Evolutionary conservation across 2,113 vertebrate species (phyloP), one percentile per base, ranked within the genome.

Genomic region (Casuarius casuarius): DNA sequence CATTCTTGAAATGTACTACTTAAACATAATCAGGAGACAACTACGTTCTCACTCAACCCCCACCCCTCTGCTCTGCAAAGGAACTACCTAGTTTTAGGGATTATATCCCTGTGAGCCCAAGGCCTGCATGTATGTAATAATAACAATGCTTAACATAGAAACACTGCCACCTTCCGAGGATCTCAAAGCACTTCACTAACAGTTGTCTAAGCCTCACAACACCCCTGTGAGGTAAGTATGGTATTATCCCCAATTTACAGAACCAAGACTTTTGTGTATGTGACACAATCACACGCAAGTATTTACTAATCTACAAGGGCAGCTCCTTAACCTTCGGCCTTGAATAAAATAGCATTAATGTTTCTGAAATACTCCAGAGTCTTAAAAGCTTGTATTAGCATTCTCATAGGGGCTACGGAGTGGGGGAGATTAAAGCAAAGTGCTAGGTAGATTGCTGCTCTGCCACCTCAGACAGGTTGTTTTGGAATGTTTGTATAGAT

Each of bases 401-500:
- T 31, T 6, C 8, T 56, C 22, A 71, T 66, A 54, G 40, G n/a
- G 19, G 40, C 48, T 85, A 85, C 49, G 61, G 61, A 75, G 49
- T 54, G 62, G 77, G 78, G 46, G 38, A 28, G 54, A 95, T 97
- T 97, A 99, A 92, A 99, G 98, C 96, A 99, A 95, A 56, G 98
- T 97, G 85, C 98, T 99, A 74, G 99, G 97, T 94, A 99, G 98
- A 95, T 98, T 99, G 95, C 97, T 99, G 98, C 98, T 99, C 97
- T 99, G 99, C 99, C 99, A 99, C 92, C 99, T 98, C 65, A 99
- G 97, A 92, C 99, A 99, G 65, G 99, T 99, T 23, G 99, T 99
- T 97, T 99, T 99, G 22, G 99, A 99, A 97, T 99, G 99, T 97
- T 99, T 99, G 96, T 99, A 99, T 51, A 99, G 97, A 96, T 99